Evolutionary conservation across 2,888 invertebrate genomes (phyloP).

Genomic region (Aproaerema taeniolella): DNA sequence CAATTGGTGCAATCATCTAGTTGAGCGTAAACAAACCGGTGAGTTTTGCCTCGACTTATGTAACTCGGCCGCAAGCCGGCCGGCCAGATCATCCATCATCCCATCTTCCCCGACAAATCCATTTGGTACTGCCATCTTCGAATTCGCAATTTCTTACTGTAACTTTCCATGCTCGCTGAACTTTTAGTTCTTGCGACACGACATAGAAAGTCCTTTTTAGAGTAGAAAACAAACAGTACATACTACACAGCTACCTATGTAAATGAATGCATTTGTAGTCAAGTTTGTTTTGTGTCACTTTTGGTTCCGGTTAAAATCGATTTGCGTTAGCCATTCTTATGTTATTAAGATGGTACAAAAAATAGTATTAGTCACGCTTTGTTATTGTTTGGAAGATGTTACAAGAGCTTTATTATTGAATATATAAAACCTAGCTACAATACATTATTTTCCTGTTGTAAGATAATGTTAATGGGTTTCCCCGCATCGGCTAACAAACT

Average conservation of each 20-base stretch:
- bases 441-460: conserved; percentile 1
- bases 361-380: not conserved
- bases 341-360: not conserved
- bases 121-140: not conserved
- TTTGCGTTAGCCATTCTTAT: not conserved
- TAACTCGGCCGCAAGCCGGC: conserved; percentile 30
- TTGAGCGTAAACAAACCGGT: conserved; percentile 74
- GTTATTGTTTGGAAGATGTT: too few relatives aligned
- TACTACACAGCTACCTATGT: too few relatives aligned
- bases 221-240: too few relatives aligned
- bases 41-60: conserved; percentile 53
- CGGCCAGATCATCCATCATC: conserved; percentile 3
- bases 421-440: not conserved
- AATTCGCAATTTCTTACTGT: not conserved
- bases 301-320: not conserved
- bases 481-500: conserved; percentile 3
- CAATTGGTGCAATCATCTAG: conserved; percentile 72
- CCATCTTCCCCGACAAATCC: conserved; percentile 2
- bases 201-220: too few relatives aligned
- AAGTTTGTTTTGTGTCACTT: not conserved
- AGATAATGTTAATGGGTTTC: conserved; percentile 2
- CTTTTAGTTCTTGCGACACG: too few relatives aligned
- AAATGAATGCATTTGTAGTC: not conserved
- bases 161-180: conserved; percentile 11
- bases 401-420: too few relatives aligned